Evolutionary conservation across 2,888 invertebrate genomes (phyloP), one percentile per base, ranked within the genome.

Genomic region (Parelbella ahira): DNA sequence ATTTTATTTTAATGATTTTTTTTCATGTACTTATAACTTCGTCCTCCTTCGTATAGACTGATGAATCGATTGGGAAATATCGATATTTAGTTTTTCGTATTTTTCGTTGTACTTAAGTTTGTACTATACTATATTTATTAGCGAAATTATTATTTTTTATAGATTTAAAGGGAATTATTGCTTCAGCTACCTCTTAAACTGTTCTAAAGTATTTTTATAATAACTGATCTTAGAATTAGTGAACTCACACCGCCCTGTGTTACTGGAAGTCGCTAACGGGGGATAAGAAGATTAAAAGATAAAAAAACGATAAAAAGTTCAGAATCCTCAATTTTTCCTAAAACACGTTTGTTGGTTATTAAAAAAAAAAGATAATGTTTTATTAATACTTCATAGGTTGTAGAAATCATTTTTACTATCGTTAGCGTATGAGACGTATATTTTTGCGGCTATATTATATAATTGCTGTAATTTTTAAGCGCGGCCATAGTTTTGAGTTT

Each of bases 181-280:
- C 72, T 74, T 72, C 71, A 78, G 75, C 83, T 83, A 84, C 84
- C 82, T 83, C 84, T 82, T 64, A 60, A 68, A 74, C 67, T 63
- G 65, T 74, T 79, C 69, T 76, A 72, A 79, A 68, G 64, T 84
- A 82, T 82, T 81, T 82, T 80, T 83, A 63, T 84, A 81, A 62
- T 62, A 65, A 68, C 63, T 76, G 68, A 73, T 67, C 45, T 49
- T 53, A 51, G 47, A 29, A 36, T 43, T 43, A 43, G 51, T 65
- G 69, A 74, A 65, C 49, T 61, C 53, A 30, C 36, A 24, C 58
- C 60, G 41, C 54, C 42, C 54, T 50, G 61, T 53, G 64, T 69
- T 63, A 73, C 68, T 66, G 37, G 55, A 63, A 60, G n/a, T n/a
- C n/a, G n/a, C n/a, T n/a, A n/a, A n/a, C n/a, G 63, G 61, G 64